These are phyloP conservation scores for Pluvialis apricaria DNA, from an alignment of 2,113 vertebrate species.

Conservation along the genomic window DNA sequence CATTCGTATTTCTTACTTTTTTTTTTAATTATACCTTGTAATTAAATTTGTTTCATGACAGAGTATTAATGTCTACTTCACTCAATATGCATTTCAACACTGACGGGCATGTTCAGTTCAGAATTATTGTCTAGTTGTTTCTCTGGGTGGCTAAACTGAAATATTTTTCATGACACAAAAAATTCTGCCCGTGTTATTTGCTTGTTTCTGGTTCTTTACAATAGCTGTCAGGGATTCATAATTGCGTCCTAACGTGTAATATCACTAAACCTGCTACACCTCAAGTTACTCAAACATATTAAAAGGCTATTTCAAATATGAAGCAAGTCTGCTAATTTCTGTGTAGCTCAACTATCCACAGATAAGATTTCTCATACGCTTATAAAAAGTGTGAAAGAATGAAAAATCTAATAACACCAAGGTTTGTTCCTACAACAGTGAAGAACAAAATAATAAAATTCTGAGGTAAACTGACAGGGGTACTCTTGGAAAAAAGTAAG, in stretches of 20 bases:
- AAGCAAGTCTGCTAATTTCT: not conserved
- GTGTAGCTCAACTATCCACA: not conserved
- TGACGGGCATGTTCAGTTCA: not conserved
- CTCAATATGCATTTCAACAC: not conserved
- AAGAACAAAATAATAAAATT: not conserved
- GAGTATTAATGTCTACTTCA: not conserved
- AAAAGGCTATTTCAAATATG: not conserved
- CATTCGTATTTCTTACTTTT: not conserved
- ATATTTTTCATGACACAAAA: not conserved
- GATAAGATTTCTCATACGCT: not conserved
- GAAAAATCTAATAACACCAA: not conserved
- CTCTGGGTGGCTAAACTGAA: not conserved
- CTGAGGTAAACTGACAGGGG: not conserved
- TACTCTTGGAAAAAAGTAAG: not conserved
- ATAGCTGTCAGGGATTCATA: not conserved
- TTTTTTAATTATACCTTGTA: not conserved
- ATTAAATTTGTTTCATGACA: not conserved
- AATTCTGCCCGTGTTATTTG: not conserved
- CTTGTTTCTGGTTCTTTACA: not conserved
- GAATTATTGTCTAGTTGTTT: not conserved
- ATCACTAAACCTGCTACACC: not conserved
- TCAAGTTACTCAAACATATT: not conserved
- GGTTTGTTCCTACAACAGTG: not conserved
- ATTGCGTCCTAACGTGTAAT: not conserved
- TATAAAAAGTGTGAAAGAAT: not conserved